Evolutionary conservation across 2,888 invertebrate genomes (phyloP).

Genomic region (Pheosia tremula): DNA sequence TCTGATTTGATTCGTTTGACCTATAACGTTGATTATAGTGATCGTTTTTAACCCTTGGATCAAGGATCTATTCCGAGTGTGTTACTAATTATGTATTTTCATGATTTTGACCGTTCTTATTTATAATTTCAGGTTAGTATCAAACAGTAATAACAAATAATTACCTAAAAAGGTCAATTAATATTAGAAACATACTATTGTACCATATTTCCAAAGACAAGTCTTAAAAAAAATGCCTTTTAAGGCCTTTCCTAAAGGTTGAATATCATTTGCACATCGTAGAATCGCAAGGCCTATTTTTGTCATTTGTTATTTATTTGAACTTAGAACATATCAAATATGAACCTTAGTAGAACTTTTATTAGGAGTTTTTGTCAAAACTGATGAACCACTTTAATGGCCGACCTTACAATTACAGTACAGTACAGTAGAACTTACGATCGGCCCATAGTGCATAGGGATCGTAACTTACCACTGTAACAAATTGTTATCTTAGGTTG

Average conservation of each 20-base stretch:
- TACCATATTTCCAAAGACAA: neutral
- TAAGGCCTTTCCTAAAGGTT: neutral
- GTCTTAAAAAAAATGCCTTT: neutral
- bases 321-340: no score
- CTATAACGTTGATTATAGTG: neutral
- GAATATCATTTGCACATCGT: neutral
- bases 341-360: no score
- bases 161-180: neutral
- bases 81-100: neutral
- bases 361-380: no score
- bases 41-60: neutral
- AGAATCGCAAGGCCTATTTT: no score
- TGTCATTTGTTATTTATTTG: no score
- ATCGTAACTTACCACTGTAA: no score
- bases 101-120: neutral
- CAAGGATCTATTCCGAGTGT: neutral
- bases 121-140: no score
- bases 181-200: neutral
- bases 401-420: no score
- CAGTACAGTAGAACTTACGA: no score
- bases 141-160: neutral
- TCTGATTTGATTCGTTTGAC: slow-evolving; percentile 7
- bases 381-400: no score
- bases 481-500: neutral
- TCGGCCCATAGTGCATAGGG: no score